A percentile compares a stretch with the other conserved stretches of the same genome.
Conservation (phyloP, 2,113 vertebrate species). For the Entelurus aequoreus region DNA sequence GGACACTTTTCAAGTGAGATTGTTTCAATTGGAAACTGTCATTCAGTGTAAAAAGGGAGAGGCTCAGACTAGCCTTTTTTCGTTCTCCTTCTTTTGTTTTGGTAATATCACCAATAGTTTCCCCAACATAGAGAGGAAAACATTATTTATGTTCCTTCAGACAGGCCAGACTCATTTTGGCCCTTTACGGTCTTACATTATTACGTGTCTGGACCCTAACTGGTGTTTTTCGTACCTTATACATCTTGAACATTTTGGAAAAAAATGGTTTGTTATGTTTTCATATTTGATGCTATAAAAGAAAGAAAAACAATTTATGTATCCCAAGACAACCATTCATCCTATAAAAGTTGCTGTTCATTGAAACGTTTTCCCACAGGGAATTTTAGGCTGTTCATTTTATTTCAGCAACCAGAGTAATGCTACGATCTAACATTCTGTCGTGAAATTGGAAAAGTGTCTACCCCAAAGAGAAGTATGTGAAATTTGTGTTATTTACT, state of each 20-base stretch:
- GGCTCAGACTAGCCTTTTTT: background rate
- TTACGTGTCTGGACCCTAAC: constrained; percentile 28
- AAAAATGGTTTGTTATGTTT: constrained; percentile 32
- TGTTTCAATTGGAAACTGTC: constrained; percentile 12
- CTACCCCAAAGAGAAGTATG: constrained; percentile 16
- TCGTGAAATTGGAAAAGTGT: constrained; percentile 14
- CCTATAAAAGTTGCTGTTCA: constrained; percentile 44
- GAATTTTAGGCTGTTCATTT: constrained; percentile 33
- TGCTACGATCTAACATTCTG: constrained; percentile 19
- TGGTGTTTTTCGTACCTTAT: constrained; percentile 38
- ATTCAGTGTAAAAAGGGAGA: constrained; percentile 43
- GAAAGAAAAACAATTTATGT: constrained; percentile 40
- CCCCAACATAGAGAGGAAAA: constrained; percentile 9
- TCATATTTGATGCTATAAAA: constrained; percentile 48
- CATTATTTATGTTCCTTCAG: constrained; percentile 13
- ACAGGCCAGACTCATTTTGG: constrained; percentile 19
- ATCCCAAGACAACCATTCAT: constrained; percentile 37
- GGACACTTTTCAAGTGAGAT: background rate
- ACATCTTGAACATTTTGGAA: constrained; percentile 33
- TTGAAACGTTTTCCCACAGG: constrained; percentile 37
- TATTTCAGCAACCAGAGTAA: constrained; percentile 24
- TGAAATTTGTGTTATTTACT: constrained; percentile 7
- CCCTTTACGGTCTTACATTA: constrained; percentile 31
- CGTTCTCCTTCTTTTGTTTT: background rate
- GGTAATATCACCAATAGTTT: background rate